A percentile compares a stretch with the other conserved stretches of the same genome.
Conservation (phyloP, 2,888 invertebrate species). For the Hymenopus coronatus region DNA sequence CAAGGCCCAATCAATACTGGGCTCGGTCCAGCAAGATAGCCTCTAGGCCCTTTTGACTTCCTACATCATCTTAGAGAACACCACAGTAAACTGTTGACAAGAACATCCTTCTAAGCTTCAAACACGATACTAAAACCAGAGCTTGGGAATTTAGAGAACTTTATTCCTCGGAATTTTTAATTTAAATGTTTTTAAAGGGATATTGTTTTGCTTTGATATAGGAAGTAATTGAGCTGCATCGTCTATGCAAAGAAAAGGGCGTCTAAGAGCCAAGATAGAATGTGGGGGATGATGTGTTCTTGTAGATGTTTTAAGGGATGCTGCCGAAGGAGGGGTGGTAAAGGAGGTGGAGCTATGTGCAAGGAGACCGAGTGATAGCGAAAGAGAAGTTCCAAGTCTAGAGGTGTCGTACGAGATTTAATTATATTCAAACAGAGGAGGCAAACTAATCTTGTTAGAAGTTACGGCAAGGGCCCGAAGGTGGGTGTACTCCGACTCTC, state of each 20-base stretch:
- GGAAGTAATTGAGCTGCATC: too few relatives aligned
- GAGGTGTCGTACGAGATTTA: constrained; percentile 26
- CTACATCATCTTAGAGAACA: neutral
- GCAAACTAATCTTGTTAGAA: constrained; percentile 27
- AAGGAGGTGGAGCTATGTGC: neutral
- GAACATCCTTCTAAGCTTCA: neutral
- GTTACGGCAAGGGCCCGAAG: constrained; percentile 2
- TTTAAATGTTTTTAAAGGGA: too few relatives aligned
- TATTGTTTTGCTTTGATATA: too few relatives aligned
- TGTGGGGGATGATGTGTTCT: neutral
- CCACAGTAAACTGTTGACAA: neutral
- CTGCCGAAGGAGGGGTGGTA: neutral
- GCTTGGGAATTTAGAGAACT: too few relatives aligned
- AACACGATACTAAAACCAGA: too few relatives aligned
- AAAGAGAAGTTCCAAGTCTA: neutral
- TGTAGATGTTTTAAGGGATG: neutral
- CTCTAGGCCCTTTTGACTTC: neutral
- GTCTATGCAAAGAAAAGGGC: too few relatives aligned
- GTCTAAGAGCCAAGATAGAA: too few relatives aligned
- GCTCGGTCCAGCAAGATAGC: neutral
- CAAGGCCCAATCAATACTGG: neutral
- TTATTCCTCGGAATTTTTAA: too few relatives aligned
- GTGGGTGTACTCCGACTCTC: neutral
- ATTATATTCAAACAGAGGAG: constrained; percentile 26
- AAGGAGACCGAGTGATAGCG: neutral